A percentile compares a stretch with the other conserved stretches of the same genome.
phyloP scores from a whole-genome alignment of 2,113 vertebrate genomes.

The Peromyscus maniculatus region DNA sequence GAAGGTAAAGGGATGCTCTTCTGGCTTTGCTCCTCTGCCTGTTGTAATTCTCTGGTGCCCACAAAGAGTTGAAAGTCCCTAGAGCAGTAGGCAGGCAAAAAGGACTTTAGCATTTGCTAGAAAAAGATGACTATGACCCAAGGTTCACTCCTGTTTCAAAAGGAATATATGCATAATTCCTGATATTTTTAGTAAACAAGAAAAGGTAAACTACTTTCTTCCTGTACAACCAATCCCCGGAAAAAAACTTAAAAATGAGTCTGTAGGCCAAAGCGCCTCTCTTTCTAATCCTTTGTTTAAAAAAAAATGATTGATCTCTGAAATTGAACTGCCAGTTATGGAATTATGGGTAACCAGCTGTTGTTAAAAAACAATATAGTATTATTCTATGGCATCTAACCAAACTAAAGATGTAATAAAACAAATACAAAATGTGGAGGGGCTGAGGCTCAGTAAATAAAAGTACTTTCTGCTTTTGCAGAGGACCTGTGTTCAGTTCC shows the following conservation, averaged over 20 bases:
- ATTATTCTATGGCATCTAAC: constrained; percentile 16
- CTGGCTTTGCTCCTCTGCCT: neutral
- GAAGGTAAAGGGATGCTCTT: constrained; percentile 17
- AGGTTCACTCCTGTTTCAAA: constrained; percentile 30
- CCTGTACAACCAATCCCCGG: neutral
- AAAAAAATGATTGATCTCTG: neutral
- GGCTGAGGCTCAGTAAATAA: neutral
- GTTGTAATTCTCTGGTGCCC: constrained; percentile 17
- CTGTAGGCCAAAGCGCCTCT: constrained; percentile 15
- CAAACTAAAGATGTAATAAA: constrained; percentile 51
- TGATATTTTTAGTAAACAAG: neutral
- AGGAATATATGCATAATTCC: neutral
- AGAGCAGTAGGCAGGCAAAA: neutral
- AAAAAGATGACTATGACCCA: neutral
- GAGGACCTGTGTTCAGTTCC: neutral
- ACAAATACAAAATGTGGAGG: neutral
- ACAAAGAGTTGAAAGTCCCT: neutral
- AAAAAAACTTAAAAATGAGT: constrained; percentile 9
- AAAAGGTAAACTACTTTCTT: neutral
- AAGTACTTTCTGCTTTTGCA: neutral
- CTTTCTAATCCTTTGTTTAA: constrained; percentile 19
- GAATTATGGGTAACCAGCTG: constrained; percentile 38
- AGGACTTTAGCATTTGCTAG: neutral
- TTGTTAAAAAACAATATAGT: neutral
- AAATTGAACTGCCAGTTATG: neutral